Evolutionary conservation across 2,113 vertebrate genomes (phyloP).

Genomic region (Zonotrichia leucophrys): DNA sequence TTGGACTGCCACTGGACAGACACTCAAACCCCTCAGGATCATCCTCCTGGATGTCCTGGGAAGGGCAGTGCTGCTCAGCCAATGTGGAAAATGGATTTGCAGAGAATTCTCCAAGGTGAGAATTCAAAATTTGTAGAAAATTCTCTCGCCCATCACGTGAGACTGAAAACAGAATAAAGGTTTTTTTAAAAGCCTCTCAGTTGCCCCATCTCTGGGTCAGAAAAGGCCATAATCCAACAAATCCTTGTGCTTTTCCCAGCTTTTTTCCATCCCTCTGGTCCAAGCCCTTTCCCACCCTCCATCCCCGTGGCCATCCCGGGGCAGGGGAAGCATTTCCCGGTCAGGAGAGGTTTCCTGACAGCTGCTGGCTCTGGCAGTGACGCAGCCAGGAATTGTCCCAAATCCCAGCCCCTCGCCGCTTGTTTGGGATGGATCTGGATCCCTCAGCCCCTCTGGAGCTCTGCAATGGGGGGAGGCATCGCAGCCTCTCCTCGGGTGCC

Average conservation of each 20-base stretch:
- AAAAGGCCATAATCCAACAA: neutral
- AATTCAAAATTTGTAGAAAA: neutral
- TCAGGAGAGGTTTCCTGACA: conserved; percentile 30
- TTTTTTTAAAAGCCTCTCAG: neutral
- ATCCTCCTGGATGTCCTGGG: accelerated
- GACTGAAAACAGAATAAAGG: neutral
- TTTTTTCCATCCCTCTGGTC: neutral
- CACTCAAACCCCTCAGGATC: neutral
- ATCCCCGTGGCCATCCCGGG: neutral
- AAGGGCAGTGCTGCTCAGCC: neutral
- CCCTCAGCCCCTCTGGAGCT: neutral
- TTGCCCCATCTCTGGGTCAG: neutral
- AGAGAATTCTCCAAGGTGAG: neutral
- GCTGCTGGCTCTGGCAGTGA: neutral
- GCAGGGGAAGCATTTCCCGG: neutral
- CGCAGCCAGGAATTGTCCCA: neutral
- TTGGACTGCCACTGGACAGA: neutral
- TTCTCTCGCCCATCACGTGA: neutral
- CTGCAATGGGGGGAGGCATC: accelerated
- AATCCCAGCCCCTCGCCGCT: neutral
- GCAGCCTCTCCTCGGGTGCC: neutral
- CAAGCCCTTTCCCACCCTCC: neutral
- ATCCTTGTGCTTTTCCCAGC: neutral
- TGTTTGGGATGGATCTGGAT: accelerated
- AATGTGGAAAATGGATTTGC: neutral